These are phyloP conservation scores for Scrobipalpa atriplicella DNA, from an alignment of 2,888 invertebrate species.

Conservation along the genomic window DNA sequence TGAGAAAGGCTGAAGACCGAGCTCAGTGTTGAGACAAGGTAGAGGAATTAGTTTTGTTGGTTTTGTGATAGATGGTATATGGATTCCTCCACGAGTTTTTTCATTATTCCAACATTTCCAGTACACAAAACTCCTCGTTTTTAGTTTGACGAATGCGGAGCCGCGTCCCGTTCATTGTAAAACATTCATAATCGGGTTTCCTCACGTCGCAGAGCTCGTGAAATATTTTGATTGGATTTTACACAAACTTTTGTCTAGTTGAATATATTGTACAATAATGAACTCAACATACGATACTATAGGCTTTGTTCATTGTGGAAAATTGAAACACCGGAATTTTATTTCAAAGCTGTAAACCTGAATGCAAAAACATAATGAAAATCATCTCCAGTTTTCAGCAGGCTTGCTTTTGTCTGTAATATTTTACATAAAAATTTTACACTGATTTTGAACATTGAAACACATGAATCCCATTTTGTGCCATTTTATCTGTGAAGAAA, in stretches of 20 bases:
- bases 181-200: slow-evolving; percentile 53
- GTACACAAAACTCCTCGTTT: slow-evolving; percentile 24
- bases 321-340: not conserved
- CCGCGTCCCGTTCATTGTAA: slow-evolving; percentile 40
- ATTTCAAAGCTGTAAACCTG: too few relatives aligned
- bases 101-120: slow-evolving; percentile 8
- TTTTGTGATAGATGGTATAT: too few relatives aligned
- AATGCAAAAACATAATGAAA: too few relatives aligned
- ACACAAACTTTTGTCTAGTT: slow-evolving; percentile 25
- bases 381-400: not conserved
- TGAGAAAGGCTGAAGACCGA: too few relatives aligned
- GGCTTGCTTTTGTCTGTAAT: not conserved
- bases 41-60: too few relatives aligned
- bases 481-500: too few relatives aligned
- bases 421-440: too few relatives aligned
- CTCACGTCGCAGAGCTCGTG: slow-evolving; percentile 39
- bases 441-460: too few relatives aligned
- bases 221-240: slow-evolving; percentile 47
- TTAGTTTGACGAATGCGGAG: slow-evolving; percentile 31
- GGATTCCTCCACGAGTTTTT: too few relatives aligned
- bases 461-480: too few relatives aligned
- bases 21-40: too few relatives aligned
- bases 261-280: not conserved
- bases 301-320: not conserved
- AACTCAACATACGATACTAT: not conserved